Evolutionary conservation across 2,113 vertebrate species (phyloP).

Genomic region (Daboia siamensis): DNA sequence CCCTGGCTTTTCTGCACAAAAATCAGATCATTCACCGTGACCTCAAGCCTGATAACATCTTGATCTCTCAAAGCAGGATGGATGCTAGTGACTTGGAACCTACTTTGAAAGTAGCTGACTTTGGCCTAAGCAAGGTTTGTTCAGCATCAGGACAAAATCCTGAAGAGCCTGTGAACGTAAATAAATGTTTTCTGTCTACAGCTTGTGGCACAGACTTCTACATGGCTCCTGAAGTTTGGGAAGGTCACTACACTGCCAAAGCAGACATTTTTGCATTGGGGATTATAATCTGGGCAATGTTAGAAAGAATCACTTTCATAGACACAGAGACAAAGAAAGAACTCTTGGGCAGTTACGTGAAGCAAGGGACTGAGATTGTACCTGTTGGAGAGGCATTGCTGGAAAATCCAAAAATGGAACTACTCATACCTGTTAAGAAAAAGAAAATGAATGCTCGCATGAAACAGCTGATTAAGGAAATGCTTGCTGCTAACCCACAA

Average conservation of each 20-base stretch:
- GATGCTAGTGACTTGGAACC: conserved; percentile 79
- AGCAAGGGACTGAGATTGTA: conserved; percentile 88
- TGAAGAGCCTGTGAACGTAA: conserved; percentile 89
- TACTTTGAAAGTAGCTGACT: conserved; percentile 93
- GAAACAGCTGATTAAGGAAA: conserved; percentile 93
- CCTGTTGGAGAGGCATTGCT: conserved; percentile 92
- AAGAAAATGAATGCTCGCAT: conserved; percentile 92
- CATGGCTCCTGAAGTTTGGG: conserved; percentile 97
- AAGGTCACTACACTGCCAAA: conserved; percentile 97
- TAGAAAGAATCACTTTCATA: conserved; percentile 93
- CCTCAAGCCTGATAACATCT: conserved; percentile 96
- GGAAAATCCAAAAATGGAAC: conserved; percentile 96
- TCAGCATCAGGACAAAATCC: conserved; percentile 83
- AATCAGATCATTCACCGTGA: conserved; percentile 96
- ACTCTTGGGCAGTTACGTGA: conserved; percentile 91
- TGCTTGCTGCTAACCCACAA: conserved; percentile 95
- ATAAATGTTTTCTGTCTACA: conserved; percentile 94
- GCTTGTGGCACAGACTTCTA: conserved; percentile 96
- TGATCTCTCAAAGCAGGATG: conserved; percentile 82
- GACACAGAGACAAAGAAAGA: conserved; percentile 94
- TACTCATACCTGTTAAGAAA: conserved; percentile 91
- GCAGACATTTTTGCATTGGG: conserved; percentile 96
- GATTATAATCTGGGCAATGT: conserved; percentile 97
- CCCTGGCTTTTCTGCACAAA: conserved; percentile 93
- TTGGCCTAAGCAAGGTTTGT: conserved; percentile 95